These are phyloP conservation scores for Rhegmatorhina hoffmannsi DNA, from an alignment of 2,113 vertebrate genomes.

Conservation along the genomic window DNA sequence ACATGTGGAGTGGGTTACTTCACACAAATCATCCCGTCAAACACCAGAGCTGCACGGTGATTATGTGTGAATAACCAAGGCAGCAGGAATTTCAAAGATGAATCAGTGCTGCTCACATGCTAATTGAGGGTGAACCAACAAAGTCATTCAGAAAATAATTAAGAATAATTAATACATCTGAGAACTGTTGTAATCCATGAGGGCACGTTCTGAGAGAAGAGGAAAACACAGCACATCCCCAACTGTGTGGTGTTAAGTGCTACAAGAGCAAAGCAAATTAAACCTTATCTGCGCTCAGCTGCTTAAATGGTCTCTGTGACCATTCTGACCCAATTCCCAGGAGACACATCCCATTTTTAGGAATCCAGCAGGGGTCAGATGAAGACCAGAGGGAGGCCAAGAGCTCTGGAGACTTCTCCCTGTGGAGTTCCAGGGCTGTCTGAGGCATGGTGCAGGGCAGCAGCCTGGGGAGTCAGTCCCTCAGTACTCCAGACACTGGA, in stretches of 20 bases:
- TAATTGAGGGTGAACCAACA: not conserved
- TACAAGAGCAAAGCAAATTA: conserved; percentile 2
- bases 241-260: not conserved
- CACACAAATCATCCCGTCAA: not conserved
- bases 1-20: not conserved
- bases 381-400: not conserved
- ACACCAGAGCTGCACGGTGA: not conserved
- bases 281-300: not conserved
- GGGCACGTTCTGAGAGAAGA: not conserved
- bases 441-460: not conserved
- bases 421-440: not conserved
- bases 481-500: not conserved
- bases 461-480: not conserved
- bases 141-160: conserved; percentile 10
- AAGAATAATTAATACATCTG: not conserved
- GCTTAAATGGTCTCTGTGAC: not conserved
- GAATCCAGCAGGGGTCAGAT: conserved; percentile 5
- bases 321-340: not conserved
- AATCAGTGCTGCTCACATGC: conserved; percentile 10
- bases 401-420: not conserved
- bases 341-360: not conserved
- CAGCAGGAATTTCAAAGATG: conserved; percentile 5
- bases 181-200: not conserved
- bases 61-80: conserved; percentile 11
- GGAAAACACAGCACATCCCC: not conserved